Evolutionary conservation across 1,140 invertebrate genomes (phyloP).

Genomic region (Ostrea edulis): DNA sequence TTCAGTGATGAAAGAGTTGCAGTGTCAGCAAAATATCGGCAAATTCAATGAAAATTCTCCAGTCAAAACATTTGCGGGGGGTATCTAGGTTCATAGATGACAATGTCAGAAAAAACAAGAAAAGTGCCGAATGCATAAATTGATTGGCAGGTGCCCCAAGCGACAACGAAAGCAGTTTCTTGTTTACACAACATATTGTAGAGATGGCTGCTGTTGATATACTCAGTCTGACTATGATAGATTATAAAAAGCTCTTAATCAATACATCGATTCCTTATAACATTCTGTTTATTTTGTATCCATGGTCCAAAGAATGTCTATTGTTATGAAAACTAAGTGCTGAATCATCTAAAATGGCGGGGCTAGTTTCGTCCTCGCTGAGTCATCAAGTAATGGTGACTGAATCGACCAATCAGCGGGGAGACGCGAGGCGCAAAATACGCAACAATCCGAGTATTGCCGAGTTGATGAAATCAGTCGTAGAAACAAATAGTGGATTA

Average conservation of each 20-base stretch:
- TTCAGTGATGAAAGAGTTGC: slow-evolving; percentile 15
- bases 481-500: slow-evolving; percentile 50
- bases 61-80: neutral
- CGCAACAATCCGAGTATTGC: slow-evolving; percentile 63
- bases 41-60: slow-evolving; percentile 4
- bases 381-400: slow-evolving; percentile 69
- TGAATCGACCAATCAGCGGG: slow-evolving; percentile 60
- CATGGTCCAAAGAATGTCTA: slow-evolving; percentile 50
- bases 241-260: neutral
- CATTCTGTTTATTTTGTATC: slow-evolving; percentile 51
- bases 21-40: neutral
- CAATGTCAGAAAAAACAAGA: neutral
- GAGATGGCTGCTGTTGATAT: neutral
- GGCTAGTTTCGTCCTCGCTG: slow-evolving; percentile 70
- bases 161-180: neutral
- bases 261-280: neutral
- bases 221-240: neutral
- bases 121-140: slow-evolving; percentile 4
- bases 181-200: slow-evolving; percentile 13
- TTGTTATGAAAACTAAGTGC: slow-evolving; percentile 58
- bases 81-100: neutral
- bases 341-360: slow-evolving; percentile 64
- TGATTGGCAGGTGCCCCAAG: slow-evolving; percentile 29
- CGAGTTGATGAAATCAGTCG: slow-evolving; percentile 56
- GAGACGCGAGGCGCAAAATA: slow-evolving; percentile 66